These are phyloP conservation scores for Psilanteris sp. DNA, from an alignment of 1,140 invertebrate genomes.

Conservation along the genomic window DNA sequence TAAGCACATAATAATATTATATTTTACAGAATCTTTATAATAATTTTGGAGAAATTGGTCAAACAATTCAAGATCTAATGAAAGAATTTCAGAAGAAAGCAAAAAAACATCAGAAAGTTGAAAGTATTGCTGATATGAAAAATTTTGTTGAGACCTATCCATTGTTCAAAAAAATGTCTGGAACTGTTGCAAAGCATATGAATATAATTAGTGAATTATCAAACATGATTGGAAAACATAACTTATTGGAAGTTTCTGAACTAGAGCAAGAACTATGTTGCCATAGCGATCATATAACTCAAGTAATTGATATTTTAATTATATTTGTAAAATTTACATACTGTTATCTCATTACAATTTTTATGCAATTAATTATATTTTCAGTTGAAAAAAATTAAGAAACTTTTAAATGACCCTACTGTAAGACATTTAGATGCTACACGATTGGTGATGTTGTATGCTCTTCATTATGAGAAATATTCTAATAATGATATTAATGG, in stretches of 20 bases:
- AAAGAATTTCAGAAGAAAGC: constrained; percentile 98
- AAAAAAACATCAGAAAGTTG: constrained; percentile 97
- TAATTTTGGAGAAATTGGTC: constrained; percentile 99
- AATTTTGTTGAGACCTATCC: constrained; percentile 99
- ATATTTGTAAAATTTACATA: too few species aligned
- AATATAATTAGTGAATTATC: constrained; percentile 97
- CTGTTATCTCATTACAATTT: too few species aligned
- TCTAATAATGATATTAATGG: constrained; percentile 90
- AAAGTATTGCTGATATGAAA: constrained; percentile 99
- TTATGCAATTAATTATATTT: too few species aligned
- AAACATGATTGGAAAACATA: constrained; percentile 87
- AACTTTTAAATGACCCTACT: constrained; percentile 85
- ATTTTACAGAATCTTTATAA: constrained; percentile 91
- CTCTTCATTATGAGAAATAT: constrained; percentile 94
- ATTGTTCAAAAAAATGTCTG: constrained; percentile 99
- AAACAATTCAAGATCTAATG: constrained; percentile 98
- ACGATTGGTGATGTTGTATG: constrained; percentile 95
- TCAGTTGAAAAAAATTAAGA: constrained; percentile 84
- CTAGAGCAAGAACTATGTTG: constrained; percentile 97
- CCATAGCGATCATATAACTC: constrained; percentile 93
- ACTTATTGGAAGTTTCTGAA: constrained; percentile 95
- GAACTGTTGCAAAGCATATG: constrained; percentile 98
- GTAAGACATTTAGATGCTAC: constrained; percentile 90
- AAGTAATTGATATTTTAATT: constrained; percentile 81
- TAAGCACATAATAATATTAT: too few species aligned